These are phyloP conservation scores for Lithosia quadra DNA, from an alignment of 2,888 invertebrate genomes.

Conservation along the genomic window DNA sequence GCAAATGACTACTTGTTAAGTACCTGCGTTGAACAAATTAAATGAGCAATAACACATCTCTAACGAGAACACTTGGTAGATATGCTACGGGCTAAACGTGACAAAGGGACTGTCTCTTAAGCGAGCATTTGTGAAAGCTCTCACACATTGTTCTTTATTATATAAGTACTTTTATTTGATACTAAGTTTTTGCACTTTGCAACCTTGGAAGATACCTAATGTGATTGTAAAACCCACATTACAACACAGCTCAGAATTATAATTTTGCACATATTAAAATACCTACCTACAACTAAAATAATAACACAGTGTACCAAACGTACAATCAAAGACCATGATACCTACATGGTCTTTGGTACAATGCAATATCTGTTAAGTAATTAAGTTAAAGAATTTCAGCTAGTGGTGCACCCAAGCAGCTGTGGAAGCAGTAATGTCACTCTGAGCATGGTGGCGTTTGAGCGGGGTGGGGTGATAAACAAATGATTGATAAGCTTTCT, in stretches of 20 bases:
- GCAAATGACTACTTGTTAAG: conserved; percentile 58
- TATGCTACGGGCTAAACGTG: conserved; percentile 61
- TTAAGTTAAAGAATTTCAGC: too few species aligned
- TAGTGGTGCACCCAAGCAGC: too few species aligned
- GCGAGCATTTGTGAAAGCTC: conserved; percentile 53
- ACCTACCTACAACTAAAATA: too few species aligned
- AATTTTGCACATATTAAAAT: neutral
- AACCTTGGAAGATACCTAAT: neutral
- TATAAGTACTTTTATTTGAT: neutral
- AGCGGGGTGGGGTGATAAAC: too few species aligned
- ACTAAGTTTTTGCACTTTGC: neutral
- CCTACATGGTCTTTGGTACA: too few species aligned
- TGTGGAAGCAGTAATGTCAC: too few species aligned
- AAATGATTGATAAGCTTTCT: too few species aligned
- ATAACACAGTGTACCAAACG: neutral
- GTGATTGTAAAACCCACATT: neutral
- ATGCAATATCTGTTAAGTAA: too few species aligned
- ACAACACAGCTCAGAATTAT: neutral
- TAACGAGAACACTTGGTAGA: conserved; percentile 61
- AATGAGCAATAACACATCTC: conserved; percentile 70
- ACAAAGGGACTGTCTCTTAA: conserved; percentile 60
- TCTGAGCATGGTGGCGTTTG: too few species aligned
- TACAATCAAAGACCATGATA: too few species aligned
- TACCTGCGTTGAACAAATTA: conserved; percentile 64
- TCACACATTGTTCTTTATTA: conserved; percentile 45